Evolutionary conservation across 2,113 vertebrate species (phyloP).

Genomic region (Grus americana): DNA sequence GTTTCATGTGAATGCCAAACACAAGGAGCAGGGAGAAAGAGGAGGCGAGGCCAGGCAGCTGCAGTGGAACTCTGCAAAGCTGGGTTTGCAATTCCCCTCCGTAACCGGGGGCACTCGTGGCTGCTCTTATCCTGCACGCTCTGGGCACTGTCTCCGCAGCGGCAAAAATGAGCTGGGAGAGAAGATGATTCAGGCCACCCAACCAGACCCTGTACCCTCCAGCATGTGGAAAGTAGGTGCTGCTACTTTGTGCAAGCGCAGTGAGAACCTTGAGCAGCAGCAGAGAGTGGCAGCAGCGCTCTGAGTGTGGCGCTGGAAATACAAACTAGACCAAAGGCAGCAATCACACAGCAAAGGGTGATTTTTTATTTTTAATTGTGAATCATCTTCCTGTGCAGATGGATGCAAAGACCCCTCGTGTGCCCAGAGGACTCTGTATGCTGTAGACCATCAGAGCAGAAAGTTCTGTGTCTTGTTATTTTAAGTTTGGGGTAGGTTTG

Average conservation of each 20-base stretch:
- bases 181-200: not conserved
- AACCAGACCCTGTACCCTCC: not conserved
- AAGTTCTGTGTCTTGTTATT: not conserved
- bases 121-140: not conserved
- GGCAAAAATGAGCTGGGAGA: not conserved
- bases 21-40: not conserved
- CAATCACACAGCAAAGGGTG: not conserved
- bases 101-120: not conserved
- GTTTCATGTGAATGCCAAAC: not conserved
- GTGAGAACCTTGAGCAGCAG: not conserved
- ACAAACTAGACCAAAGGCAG: not conserved
- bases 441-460: not conserved
- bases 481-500: not conserved
- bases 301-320: not conserved
- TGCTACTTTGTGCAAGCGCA: not conserved
- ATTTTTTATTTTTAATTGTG: not conserved
- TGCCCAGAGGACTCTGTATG: not conserved
- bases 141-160: not conserved
- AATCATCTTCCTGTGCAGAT: not conserved
- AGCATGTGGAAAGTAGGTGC: fast-evolving
- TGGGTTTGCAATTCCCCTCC: not conserved
- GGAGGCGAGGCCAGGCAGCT: not conserved
- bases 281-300: not conserved
- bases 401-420: not conserved
- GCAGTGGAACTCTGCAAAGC: not conserved